Evolutionary conservation across 2,113 vertebrate species (phyloP).

Genomic region (Pavo muticus): DNA sequence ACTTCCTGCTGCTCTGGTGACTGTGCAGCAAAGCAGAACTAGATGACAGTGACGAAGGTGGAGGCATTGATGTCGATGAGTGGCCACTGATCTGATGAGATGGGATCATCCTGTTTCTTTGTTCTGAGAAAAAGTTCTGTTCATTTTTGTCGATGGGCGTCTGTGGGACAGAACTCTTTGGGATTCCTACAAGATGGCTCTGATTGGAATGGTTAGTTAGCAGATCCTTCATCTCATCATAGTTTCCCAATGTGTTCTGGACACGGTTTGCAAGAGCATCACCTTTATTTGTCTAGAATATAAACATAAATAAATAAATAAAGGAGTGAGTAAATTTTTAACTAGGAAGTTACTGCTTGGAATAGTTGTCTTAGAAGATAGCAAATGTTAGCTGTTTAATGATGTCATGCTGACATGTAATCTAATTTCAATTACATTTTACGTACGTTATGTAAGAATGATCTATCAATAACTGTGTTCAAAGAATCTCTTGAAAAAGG

Average conservation of each 20-base stretch:
- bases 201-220: conserved; percentile 95
- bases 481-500: conserved; percentile 59
- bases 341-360: conserved; percentile 61
- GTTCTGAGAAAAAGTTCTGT: conserved; percentile 85
- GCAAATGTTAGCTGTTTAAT: conserved; percentile 65
- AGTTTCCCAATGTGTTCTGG: conserved; percentile 94
- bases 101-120: conserved; percentile 79
- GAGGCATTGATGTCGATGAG: conserved; percentile 75
- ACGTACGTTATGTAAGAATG: conserved; percentile 67
- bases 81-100: conserved; percentile 78
- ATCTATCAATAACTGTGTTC: conserved; percentile 67
- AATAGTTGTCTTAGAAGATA: conserved; percentile 64
- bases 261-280: conserved; percentile 94
- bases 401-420: conserved; percentile 68
- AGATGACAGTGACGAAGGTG: conserved; percentile 79
- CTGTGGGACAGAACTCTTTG: conserved; percentile 91
- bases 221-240: conserved; percentile 96
- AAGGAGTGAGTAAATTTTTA: conserved; percentile 56
- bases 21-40: conserved; percentile 75
- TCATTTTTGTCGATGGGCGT: conserved; percentile 85
- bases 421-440: conserved; percentile 75
- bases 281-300: conserved; percentile 92
- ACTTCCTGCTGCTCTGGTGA: conserved; percentile 87
- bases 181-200: conserved; percentile 96
- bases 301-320: conserved; percentile 33